phyloP scores from a whole-genome alignment of 2,797 vertebrate species.

The Otolemur crassicaudatus region DNA sequence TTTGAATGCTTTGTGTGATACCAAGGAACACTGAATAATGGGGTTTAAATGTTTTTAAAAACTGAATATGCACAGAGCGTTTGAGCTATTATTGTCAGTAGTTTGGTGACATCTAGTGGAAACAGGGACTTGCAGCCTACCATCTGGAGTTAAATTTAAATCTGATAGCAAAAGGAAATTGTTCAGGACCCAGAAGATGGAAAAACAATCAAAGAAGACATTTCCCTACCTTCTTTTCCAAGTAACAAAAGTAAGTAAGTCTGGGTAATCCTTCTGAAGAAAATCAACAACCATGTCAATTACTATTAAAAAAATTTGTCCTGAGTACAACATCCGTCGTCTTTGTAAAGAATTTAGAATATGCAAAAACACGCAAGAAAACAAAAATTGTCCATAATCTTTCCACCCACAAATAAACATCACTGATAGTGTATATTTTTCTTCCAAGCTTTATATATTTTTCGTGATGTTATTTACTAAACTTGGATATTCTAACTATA shows the following conservation, averaged over 20 bases:
- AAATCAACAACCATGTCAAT: not conserved
- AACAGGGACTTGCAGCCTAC: not conserved
- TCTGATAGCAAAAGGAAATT: conserved; percentile 37
- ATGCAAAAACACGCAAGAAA: not conserved
- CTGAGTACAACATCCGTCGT: not conserved
- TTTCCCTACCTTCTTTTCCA: conserved; percentile 17
- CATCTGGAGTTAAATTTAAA: not conserved
- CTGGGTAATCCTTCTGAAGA: not conserved
- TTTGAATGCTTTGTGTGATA: conserved; percentile 82
- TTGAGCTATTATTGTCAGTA: conserved; percentile 80
- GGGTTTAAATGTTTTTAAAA: conserved; percentile 74
- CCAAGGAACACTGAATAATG: conserved; percentile 78
- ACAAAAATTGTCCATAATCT: conserved; percentile 1
- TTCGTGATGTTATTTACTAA: conserved; percentile 2
- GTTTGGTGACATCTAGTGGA: conserved; percentile 90
- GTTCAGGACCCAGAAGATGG: not conserved
- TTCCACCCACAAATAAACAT: conserved; percentile 2
- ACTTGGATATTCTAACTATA: conserved; percentile 23
- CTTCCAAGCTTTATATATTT: not conserved
- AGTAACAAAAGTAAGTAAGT: not conserved
- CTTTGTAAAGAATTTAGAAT: conserved; percentile 52
- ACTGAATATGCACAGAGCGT: not conserved
- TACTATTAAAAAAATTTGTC: not conserved
- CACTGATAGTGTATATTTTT: not conserved
- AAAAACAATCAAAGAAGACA: not conserved